Evolutionary conservation across 1,140 invertebrate genomes (phyloP), one percentile per base, ranked within the genome.

Genomic region (Calosoma granatense): DNA sequence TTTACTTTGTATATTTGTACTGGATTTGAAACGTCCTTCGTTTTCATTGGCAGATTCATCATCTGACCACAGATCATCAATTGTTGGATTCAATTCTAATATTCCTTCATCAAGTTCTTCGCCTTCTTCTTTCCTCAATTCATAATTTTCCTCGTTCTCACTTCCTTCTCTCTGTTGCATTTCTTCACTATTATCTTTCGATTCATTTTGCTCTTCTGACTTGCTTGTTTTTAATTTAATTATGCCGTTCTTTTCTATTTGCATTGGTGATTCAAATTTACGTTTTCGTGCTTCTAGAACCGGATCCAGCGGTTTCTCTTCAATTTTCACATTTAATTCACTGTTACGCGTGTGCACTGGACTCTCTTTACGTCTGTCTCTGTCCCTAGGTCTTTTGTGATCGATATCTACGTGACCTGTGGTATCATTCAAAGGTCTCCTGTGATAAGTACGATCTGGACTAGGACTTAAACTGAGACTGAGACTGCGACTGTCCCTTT

Each of bases 61-160:
- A 51, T 70, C 68, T 0, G 67, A 68, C 58, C 70, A 72, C 2
- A 72, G 30, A 60, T 68, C 65, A 43, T 67, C 64, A 1, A 68
- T 54, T 51, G 22, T 30, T 15, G 21, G 22, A 54, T 67, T 69
- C 14, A 60, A 54, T 1, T 66, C 61, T 36, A 68, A 47, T 17
- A 63, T 62, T 20, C 56, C 59, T 43, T 64, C 64, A 11, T 64
- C 36, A 15, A 66, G 22, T 51, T 66, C 63, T 23, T 64, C 60
- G 11, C 61, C 56, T 2, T 61, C 56, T 22, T 61, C 63, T 15
- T 59, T 57, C 19, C 20, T 21, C 41, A 14, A 14, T 43, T 20
- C 23, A 14, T 57, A 20, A 22, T 62, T 56, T 22, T 63, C 53
- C 12, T 56, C 21, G 20, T 53, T 41, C 2, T 57, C 55, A 4